Conservation (phyloP, 2,888 invertebrate species). For the Nineta flava region DNA sequence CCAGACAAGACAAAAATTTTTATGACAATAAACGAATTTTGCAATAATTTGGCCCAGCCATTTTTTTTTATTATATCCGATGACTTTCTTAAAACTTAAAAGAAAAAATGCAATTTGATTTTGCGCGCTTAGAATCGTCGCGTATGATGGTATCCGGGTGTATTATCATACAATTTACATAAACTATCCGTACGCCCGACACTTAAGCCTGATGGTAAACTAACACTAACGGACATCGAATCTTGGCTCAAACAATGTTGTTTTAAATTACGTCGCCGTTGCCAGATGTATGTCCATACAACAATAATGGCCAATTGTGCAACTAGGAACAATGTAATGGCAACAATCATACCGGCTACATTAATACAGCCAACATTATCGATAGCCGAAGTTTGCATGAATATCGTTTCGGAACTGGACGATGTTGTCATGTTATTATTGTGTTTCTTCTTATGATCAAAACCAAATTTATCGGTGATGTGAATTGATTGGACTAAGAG, state of each 20-base stretch:
- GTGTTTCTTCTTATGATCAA: slow-evolving; percentile 43
- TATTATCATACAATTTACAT: slow-evolving; percentile 74
- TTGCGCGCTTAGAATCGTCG: slow-evolving; percentile 25
- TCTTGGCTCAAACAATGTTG: slow-evolving; percentile 38
- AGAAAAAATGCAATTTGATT: background rate
- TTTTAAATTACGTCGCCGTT: slow-evolving; percentile 43
- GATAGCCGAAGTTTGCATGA: slow-evolving; percentile 43
- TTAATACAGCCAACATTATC: slow-evolving; percentile 47
- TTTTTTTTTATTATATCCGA: no score
- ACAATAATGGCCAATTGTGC: slow-evolving; percentile 77
- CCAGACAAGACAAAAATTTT: no score
- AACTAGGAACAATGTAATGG: slow-evolving; percentile 70
- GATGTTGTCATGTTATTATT: slow-evolving; percentile 7
- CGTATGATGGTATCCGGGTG: slow-evolving; percentile 61
- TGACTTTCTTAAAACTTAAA: no score
- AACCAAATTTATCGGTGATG: slow-evolving; percentile 84
- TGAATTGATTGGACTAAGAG: slow-evolving; percentile 80
- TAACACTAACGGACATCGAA: slow-evolving; percentile 39
- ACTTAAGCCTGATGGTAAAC: slow-evolving; percentile 46
- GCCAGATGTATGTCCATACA: slow-evolving; percentile 80
- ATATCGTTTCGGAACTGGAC: slow-evolving; percentile 50
- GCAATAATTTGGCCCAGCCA: no score
- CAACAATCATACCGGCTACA: slow-evolving; percentile 65
- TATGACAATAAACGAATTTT: no score
- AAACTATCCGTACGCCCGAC: slow-evolving; percentile 51